Evolutionary conservation across 2,888 invertebrate genomes (phyloP).

Genomic region (Stomorhina lunata): DNA sequence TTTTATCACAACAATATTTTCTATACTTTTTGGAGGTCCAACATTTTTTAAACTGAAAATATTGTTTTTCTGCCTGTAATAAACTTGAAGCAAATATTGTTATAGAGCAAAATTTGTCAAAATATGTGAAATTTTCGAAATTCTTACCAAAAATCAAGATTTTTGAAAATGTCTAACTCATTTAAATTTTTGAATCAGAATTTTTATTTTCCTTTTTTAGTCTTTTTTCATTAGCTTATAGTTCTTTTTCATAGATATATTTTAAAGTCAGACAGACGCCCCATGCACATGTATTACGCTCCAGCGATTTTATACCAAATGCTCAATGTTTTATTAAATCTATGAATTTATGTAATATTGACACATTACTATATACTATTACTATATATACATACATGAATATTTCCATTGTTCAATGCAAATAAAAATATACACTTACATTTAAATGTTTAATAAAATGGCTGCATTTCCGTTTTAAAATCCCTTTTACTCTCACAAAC

Average conservation of each 20-base stretch:
- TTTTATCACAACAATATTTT: slow-evolving; percentile 1
- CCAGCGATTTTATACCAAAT: slow-evolving; percentile 38
- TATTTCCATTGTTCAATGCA: slow-evolving; percentile 39
- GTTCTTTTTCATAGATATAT: too few species aligned
- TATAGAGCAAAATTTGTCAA: too few species aligned
- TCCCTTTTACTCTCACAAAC: not conserved
- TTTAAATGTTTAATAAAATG: not conserved
- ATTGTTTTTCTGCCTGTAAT: too few species aligned
- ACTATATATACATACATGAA: not conserved
- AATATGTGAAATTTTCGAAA: too few species aligned
- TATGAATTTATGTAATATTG: slow-evolving; percentile 49
- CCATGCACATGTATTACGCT: slow-evolving; percentile 5
- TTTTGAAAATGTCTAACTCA: too few species aligned
- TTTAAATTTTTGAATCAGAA: too few species aligned
- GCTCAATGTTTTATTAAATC: slow-evolving; percentile 24
- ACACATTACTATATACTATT: slow-evolving; percentile 41
- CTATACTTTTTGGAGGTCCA: too few species aligned
- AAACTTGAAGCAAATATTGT: too few species aligned
- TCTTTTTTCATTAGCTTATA: not conserved
- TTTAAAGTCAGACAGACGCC: not conserved
- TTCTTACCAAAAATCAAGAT: too few species aligned
- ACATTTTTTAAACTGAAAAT: too few species aligned
- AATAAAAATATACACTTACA: not conserved
- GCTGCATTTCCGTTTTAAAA: not conserved
- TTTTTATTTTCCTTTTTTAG: not conserved